Conservation (phyloP, 2,797 vertebrate genomes). For the Meriones psammophilus region DNA sequence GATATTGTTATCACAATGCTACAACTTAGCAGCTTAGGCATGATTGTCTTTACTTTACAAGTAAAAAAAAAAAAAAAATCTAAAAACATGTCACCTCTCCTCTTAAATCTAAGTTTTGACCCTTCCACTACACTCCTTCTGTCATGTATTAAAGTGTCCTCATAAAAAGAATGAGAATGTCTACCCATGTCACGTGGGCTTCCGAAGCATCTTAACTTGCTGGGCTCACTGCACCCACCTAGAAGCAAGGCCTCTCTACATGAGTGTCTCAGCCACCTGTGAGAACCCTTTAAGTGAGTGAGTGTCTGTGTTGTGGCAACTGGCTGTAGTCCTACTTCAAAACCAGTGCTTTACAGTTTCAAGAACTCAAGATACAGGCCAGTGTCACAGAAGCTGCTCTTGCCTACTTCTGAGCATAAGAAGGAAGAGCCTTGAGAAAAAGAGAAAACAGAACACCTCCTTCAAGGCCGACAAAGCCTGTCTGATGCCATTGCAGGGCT, state of each 20-base stretch:
- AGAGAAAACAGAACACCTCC: slow-evolving; percentile 46
- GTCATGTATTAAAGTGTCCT: not conserved
- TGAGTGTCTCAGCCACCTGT: not conserved
- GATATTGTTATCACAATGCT: not conserved
- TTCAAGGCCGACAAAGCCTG: slow-evolving; percentile 27
- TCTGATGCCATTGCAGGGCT: not conserved
- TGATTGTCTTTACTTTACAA: not conserved
- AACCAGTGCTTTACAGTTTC: not conserved
- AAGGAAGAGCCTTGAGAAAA: slow-evolving; percentile 36
- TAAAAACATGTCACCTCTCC: slow-evolving; percentile 25
- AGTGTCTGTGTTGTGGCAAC: not conserved
- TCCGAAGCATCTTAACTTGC: not conserved
- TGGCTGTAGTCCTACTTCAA: slow-evolving; percentile 16
- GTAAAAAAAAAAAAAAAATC: slow-evolving; percentile 31
- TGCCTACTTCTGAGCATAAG: slow-evolving; percentile 44
- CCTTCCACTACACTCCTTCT: not conserved
- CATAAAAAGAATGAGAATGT: not conserved
- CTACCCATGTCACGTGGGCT: not conserved
- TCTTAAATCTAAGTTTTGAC: not conserved
- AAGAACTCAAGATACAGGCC: slow-evolving; percentile 41
- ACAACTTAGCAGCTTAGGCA: not conserved
- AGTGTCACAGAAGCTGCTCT: slow-evolving; percentile 35
- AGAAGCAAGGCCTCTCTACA: slow-evolving; percentile 34
- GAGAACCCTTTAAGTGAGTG: not conserved
- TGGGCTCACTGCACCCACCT: not conserved